These are phyloP conservation scores for Phoxinus dragarum DNA, from an alignment of 2,797 vertebrate genomes.

Conservation along the genomic window DNA sequence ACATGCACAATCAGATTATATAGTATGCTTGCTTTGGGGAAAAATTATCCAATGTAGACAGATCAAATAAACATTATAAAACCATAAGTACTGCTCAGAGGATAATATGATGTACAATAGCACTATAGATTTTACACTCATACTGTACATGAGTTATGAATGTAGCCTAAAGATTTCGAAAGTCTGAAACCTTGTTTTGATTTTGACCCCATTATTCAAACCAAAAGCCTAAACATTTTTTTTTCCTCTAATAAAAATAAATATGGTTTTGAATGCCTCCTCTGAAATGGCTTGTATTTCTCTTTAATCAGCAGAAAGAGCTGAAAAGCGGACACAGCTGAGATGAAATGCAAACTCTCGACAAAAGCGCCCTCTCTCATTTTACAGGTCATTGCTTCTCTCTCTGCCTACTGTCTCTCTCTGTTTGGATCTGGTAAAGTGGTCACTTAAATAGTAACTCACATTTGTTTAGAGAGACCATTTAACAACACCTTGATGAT, in stretches of 20 bases:
- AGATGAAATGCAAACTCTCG: slow-evolving; percentile 41
- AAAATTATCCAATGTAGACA: slow-evolving; percentile 18
- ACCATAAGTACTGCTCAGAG: neutral
- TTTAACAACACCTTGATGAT: slow-evolving; percentile 1
- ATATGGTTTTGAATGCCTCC: neutral
- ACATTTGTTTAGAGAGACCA: neutral
- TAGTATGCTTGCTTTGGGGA: slow-evolving; percentile 28
- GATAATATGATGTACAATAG: neutral
- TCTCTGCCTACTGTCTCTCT: neutral
- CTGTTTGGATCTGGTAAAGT: neutral
- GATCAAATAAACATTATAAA: slow-evolving; percentile 18
- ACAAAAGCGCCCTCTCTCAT: slow-evolving; percentile 38
- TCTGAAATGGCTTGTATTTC: neutral
- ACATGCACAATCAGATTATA: slow-evolving; percentile 42
- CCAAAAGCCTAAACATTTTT: neutral
- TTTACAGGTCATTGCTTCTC: slow-evolving; percentile 50
- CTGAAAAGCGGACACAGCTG: neutral
- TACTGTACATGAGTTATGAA: no score
- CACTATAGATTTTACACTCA: neutral
- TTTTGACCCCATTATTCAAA: neutral
- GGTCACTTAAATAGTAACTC: neutral
- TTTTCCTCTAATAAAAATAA: neutral
- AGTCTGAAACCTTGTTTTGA: slow-evolving; percentile 3
- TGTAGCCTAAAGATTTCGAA: neutral
- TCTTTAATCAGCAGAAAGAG: slow-evolving; percentile 45